phyloP scores from a whole-genome alignment of 2,888 invertebrate species.

The Muscina levida region DNA sequence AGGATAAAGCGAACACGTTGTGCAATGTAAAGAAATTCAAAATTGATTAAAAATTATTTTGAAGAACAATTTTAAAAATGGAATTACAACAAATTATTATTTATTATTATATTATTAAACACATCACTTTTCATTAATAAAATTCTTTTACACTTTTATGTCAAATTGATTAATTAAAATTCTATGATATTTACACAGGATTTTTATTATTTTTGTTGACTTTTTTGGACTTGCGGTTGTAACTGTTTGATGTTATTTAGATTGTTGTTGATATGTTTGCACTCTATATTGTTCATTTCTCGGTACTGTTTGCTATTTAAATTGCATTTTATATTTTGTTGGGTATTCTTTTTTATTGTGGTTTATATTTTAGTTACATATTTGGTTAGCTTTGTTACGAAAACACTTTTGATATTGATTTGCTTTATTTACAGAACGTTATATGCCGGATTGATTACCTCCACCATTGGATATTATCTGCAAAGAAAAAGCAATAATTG shows the following conservation, averaged over 20 bases:
- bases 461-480: too few species aligned
- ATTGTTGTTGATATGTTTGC: constrained; percentile 13
- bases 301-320: too few species aligned
- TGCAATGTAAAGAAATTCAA: too few species aligned
- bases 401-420: background rate
- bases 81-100: too few species aligned
- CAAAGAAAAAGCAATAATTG: too few species aligned
- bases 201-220: constrained; percentile 9
- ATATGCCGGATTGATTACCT: too few species aligned
- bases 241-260: background rate
- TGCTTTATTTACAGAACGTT: background rate
- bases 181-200: background rate
- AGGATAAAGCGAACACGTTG: background rate
- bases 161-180: background rate
- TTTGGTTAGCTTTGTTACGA: too few species aligned
- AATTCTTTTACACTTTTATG: constrained; percentile 16
- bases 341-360: too few species aligned
- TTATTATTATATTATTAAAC: too few species aligned
- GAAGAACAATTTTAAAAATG: too few species aligned
- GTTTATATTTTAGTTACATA: too few species aligned
- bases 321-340: background rate
- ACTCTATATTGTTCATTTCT: background rate
- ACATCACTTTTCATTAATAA: constrained; percentile 5
- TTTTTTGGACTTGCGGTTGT: constrained; percentile 25
- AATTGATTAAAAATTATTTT: too few species aligned